phyloP scores from a whole-genome alignment of 2,113 vertebrate species.

The Tricholaema leucomelas region DNA sequence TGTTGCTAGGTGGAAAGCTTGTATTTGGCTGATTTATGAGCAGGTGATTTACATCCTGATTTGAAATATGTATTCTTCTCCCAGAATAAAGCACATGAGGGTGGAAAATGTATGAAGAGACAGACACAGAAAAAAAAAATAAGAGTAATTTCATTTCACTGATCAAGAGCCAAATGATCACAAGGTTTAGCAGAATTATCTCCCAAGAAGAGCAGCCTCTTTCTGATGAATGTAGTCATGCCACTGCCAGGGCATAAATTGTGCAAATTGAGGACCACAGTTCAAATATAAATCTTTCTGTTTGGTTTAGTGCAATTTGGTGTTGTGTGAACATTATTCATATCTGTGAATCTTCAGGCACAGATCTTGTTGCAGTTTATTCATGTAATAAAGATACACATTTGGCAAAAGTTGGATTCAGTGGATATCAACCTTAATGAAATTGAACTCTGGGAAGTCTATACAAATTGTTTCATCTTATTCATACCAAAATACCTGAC shows the following conservation, averaged over 20 bases:
- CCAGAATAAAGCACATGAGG: background rate
- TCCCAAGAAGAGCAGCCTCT: conserved; percentile 24
- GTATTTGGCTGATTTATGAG: background rate
- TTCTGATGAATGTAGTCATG: conserved; percentile 4
- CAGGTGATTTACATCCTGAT: background rate
- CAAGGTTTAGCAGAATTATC: conserved; percentile 52
- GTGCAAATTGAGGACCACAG: conserved; percentile 18
- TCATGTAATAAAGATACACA: conserved; percentile 36
- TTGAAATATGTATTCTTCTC: background rate
- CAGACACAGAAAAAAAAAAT: conserved; percentile 20
- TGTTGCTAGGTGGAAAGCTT: background rate
- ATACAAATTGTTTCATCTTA: conserved; percentile 50
- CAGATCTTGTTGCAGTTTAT: conserved; percentile 58
- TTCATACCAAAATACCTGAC: conserved; percentile 35
- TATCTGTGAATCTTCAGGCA: conserved; percentile 34
- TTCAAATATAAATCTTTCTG: conserved; percentile 35
- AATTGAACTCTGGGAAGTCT: conserved; percentile 65
- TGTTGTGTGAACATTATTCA: conserved; percentile 23
- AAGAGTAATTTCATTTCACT: conserved; percentile 34
- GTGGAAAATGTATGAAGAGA: background rate
- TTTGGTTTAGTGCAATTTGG: conserved; percentile 33
- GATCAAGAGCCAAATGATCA: conserved; percentile 8
- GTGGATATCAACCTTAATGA: conserved; percentile 55
- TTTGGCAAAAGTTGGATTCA: conserved; percentile 57
- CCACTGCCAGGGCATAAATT: background rate